Conservation (phyloP, 2,113 vertebrate species). For the Rattus rattus region DNA sequence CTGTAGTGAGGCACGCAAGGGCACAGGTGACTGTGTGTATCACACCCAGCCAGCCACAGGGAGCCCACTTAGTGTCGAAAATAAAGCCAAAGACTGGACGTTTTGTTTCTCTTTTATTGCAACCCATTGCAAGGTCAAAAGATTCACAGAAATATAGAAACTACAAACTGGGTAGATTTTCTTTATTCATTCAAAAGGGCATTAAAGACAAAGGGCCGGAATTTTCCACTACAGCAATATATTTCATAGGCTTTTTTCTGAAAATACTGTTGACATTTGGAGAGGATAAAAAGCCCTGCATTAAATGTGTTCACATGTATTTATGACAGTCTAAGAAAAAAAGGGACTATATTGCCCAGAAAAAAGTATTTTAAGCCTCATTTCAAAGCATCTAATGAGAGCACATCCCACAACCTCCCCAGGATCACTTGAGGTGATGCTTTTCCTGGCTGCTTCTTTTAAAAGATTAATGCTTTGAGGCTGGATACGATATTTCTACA, state of each 20-base stretch:
- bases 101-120: conserved; percentile 84
- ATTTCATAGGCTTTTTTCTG: conserved; percentile 85
- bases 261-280: conserved; percentile 87
- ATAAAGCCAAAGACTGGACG: conserved; percentile 72
- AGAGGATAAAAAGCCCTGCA: conserved; percentile 85
- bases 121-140: conserved; percentile 84
- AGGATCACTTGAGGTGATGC: conserved; percentile 74
- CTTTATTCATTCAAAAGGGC: conserved; percentile 85
- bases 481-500: conserved; percentile 80
- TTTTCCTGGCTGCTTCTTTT: conserved; percentile 68
- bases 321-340: conserved; percentile 85
- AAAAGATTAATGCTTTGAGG: conserved; percentile 80
- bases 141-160: conserved; percentile 87
- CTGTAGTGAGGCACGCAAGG: neutral
- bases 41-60: neutral
- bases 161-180: conserved; percentile 86
- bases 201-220: conserved; percentile 83
- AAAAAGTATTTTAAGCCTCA: conserved; percentile 85
- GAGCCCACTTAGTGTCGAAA: conserved; percentile 53
- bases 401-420: conserved; percentile 81
- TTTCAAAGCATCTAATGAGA: conserved; percentile 85
- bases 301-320: conserved; percentile 85
- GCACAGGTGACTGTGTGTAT: neutral
- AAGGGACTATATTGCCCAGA: conserved; percentile 78
- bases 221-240: conserved; percentile 83